Base-by-base conservation (phyloP, 2,113 vertebrate genomes). In the Otolemur garnettii region DNA sequence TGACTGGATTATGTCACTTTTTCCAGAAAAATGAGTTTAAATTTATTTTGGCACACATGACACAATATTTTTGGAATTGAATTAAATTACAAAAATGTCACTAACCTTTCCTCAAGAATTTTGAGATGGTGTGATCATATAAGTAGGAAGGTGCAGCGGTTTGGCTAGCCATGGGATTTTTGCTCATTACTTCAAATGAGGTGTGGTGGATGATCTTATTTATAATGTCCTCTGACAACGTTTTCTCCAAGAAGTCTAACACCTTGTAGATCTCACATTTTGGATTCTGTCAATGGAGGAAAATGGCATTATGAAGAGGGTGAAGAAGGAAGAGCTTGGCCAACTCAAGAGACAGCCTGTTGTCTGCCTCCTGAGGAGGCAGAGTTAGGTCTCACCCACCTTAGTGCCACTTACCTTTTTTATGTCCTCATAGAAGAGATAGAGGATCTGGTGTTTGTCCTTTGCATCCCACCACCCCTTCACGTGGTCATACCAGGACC, bases 41-140 rank as follows among this genome's bases (percentile, higher is more conserved):
- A 80, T 42, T 81, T 45, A 71, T 59, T 50, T 69, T 80, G 10
- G 1, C 17, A 35, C 30, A 35, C 0, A 60, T 55, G 50, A 22
- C 14, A 80, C 21, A 79, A 28, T 28, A 77, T 14, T 9, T 85
- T 77, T 55, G 19, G 81, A 66, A 17, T 8, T 30, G 7, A 30
- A 1, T 55, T 69, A 71, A 38, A 33, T 35, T 33, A 45, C 33
- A 93, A 30, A 62, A 38, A 82, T 22, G 7, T 57, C 30, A 68
- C 35, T 42, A 88, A 98, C 98, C 98, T 98, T 98, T 98, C 97
- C 98, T 98, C 98, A 98, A 97, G 97, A 98, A 98, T 18, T 96
- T 93, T 45, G 98, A 98, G 77, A 97, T 3, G 0, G 94, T 96
- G 24, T 97, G 97, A 85, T 98, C 96, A 92, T 97, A 94, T 84